phyloP scores from a whole-genome alignment of 2,797 vertebrate species.

The Setipinna tenuifilis region DNA sequence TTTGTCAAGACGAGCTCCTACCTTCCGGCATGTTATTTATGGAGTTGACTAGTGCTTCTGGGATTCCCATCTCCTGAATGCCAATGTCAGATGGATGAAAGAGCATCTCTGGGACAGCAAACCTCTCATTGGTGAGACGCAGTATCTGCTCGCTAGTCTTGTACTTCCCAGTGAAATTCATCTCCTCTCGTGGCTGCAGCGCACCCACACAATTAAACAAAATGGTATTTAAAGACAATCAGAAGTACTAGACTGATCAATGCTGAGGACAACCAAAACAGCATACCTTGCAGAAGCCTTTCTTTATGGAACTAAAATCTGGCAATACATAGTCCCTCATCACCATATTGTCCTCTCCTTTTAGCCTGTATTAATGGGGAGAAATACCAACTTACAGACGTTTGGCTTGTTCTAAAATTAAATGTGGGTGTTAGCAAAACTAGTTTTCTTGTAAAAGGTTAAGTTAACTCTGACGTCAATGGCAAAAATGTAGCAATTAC shows the following conservation, averaged over 20 bases:
- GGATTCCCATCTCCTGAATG: slow-evolving; percentile 97
- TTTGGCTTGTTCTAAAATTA: neutral
- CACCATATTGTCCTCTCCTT: slow-evolving; percentile 90
- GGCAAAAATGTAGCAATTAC: neutral
- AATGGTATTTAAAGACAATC: neutral
- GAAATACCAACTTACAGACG: neutral
- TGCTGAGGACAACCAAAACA: neutral
- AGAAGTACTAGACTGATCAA: neutral
- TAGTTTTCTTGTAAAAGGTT: neutral
- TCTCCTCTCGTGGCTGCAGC: slow-evolving; percentile 89
- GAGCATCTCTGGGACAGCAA: slow-evolving; percentile 96
- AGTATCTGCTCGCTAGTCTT: slow-evolving; percentile 97
- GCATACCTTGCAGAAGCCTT: slow-evolving; percentile 96
- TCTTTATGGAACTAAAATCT: slow-evolving; percentile 98
- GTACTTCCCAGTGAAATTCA: slow-evolving; percentile 94
- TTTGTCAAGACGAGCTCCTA: slow-evolving; percentile 53
- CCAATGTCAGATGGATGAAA: slow-evolving; percentile 97
- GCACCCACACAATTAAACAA: neutral
- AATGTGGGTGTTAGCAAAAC: neutral
- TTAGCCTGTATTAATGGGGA: slow-evolving; percentile 77
- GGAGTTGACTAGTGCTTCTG: slow-evolving; percentile 91
- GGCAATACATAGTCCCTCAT: slow-evolving; percentile 97
- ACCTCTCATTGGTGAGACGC: slow-evolving; percentile 92
- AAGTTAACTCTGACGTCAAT: neutral
- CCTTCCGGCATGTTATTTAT: slow-evolving; percentile 93